These are phyloP conservation scores for Sceloporus tristichus DNA, from an alignment of 2,113 vertebrate genomes.

Conservation along the genomic window DNA sequence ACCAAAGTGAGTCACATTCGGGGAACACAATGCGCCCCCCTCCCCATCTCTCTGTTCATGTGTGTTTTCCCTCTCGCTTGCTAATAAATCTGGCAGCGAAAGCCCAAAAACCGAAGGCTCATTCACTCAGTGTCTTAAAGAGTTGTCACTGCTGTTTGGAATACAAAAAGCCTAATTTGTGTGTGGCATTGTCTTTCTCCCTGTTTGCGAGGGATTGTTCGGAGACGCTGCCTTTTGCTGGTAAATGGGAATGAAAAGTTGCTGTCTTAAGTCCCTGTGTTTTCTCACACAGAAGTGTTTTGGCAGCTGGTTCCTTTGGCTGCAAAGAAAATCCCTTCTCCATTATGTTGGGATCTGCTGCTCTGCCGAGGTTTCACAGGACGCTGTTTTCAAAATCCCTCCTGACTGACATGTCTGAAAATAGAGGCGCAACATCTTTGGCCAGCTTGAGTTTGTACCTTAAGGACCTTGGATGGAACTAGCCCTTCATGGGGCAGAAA, in stretches of 20 bases:
- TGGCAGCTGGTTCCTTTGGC: conserved; percentile 55
- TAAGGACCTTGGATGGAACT: neutral
- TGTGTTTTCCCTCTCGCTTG: conserved; percentile 20
- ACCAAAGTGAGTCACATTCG: conserved; percentile 69
- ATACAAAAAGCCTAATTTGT: neutral
- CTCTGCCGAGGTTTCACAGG: neutral
- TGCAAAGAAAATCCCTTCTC: conserved; percentile 50
- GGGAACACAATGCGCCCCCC: conserved; percentile 50
- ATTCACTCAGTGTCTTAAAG: conserved; percentile 20
- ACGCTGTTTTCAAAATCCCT: neutral
- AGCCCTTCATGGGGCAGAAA: neutral
- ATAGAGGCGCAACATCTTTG: too few species aligned
- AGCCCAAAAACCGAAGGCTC: conserved; percentile 41
- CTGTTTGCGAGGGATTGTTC: neutral
- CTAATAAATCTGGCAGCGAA: conserved; percentile 44
- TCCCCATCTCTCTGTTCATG: conserved; percentile 48
- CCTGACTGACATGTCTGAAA: neutral
- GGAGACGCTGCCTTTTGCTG: neutral
- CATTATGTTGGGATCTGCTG: neutral
- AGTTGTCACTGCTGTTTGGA: conserved; percentile 35
- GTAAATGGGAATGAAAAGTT: conserved; percentile 18
- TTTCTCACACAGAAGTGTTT: conserved; percentile 62
- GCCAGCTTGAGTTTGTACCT: neutral
- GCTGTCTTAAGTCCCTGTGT: conserved; percentile 47
- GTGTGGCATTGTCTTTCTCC: conserved; percentile 32